These are phyloP conservation scores for Caenorhabditis japonica DNA, from an alignment of 2,888 invertebrate species.

Conservation along the genomic window DNA sequence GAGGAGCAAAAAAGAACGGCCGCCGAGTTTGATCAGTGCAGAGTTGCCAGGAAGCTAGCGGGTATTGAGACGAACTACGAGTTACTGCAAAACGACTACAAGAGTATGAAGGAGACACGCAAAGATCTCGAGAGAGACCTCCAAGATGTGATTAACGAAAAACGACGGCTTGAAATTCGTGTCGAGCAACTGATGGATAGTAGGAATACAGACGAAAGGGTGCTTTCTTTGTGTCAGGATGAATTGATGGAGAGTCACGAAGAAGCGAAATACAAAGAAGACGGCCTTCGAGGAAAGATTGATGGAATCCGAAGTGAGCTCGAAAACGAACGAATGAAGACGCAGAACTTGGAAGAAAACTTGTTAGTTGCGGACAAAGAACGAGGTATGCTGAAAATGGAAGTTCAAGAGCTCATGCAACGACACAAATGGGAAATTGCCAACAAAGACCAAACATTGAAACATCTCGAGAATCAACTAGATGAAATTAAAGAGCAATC, in stretches of 20 bases:
- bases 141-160: constrained; percentile 40
- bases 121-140: constrained; percentile 42
- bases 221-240: constrained; percentile 39
- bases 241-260: constrained; percentile 49
- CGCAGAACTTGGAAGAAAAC: constrained; percentile 84
- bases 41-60: constrained; percentile 48
- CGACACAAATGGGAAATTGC: constrained; percentile 59
- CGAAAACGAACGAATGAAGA: constrained; percentile 56
- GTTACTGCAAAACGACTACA: constrained; percentile 50
- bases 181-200: constrained; percentile 54
- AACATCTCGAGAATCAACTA: constrained; percentile 37
- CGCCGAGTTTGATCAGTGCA: constrained; percentile 53
- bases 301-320: constrained; percentile 28
- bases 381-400: constrained; percentile 85
- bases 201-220: constrained; percentile 48
- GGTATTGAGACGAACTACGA: constrained; percentile 52
- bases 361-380: constrained; percentile 94
- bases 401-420: constrained; percentile 62
- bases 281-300: constrained; percentile 38
- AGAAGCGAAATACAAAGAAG: constrained; percentile 54
- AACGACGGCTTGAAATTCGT: constrained; percentile 46
- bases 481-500: constrained; percentile 43
- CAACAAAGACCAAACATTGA: constrained; percentile 44
- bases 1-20: constrained; percentile 52
- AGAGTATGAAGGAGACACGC: constrained; percentile 23